These are phyloP conservation scores for Protomyctophum bolini DNA, from an alignment of 2,113 vertebrate species.

Conservation along the genomic window DNA sequence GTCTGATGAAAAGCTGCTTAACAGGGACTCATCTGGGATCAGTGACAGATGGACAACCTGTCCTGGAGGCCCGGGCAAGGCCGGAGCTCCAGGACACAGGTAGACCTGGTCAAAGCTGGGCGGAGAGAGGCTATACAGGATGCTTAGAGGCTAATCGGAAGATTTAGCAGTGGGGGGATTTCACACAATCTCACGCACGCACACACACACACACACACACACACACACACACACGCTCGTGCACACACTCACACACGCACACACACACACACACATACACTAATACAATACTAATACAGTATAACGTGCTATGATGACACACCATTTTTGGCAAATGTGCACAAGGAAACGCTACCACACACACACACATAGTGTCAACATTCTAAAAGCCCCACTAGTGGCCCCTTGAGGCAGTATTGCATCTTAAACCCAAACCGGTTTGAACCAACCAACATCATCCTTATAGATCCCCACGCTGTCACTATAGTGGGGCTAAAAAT, in stretches of 20 bases:
- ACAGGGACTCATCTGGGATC: constrained; percentile 67
- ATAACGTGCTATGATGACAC: background rate
- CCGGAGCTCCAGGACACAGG: constrained; percentile 55
- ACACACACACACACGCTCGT: constrained; percentile 19
- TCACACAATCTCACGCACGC: background rate
- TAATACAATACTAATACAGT: background rate
- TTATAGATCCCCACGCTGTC: too few relatives aligned
- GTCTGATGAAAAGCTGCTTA: constrained; percentile 69
- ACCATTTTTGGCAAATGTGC: background rate
- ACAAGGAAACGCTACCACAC: background rate
- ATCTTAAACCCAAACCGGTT: too few relatives aligned
- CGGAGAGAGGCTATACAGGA: constrained; percentile 28
- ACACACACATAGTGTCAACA: background rate
- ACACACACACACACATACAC: background rate
- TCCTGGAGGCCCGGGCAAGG: constrained; percentile 49
- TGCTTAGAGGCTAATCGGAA: constrained; percentile 62
- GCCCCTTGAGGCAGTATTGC: too few relatives aligned
- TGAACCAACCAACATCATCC: too few relatives aligned
- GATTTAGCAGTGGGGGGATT: constrained; percentile 61
- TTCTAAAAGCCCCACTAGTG: background rate
- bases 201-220: background rate
- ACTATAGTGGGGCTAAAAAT: too few relatives aligned
- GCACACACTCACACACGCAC: background rate
- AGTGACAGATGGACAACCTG: constrained; percentile 68
- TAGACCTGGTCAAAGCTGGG: constrained; percentile 49